Conservation (phyloP, 2,888 invertebrate species). For the Callimorpha dominula region DNA sequence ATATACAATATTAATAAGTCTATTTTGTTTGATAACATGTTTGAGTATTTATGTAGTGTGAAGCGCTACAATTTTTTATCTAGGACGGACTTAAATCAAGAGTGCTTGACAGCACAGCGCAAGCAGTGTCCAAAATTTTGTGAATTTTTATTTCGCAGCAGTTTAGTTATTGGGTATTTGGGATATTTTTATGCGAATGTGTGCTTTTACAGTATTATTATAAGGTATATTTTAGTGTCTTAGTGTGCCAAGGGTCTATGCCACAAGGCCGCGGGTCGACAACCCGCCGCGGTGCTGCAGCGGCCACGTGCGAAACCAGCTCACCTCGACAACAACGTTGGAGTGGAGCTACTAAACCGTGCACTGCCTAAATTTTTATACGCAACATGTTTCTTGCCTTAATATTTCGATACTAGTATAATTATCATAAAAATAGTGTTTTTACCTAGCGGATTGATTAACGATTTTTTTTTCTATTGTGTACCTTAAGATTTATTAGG, state of each 20-base stretch:
- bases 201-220: conserved; percentile 36
- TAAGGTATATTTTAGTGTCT: conserved; percentile 57
- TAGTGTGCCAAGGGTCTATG: conserved; percentile 64
- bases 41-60: neutral
- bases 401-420: neutral
- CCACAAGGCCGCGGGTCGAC: conserved; percentile 81
- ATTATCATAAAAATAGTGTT: neutral
- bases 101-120: conserved; percentile 8
- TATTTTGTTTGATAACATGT: conserved; percentile 8
- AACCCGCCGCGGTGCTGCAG: conserved; percentile 72
- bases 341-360: conserved; percentile 33
- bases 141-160: conserved; percentile 50
- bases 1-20: neutral
- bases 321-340: conserved; percentile 68
- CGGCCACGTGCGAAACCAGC: conserved; percentile 79
- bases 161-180: conserved; percentile 39
- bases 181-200: conserved; percentile 38
- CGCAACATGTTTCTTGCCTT: neutral
- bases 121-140: conserved; percentile 38
- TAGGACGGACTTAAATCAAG: conserved; percentile 29
- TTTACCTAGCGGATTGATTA: neutral
- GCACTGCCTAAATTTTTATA: conserved; percentile 36
- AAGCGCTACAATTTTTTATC: conserved; percentile 2
- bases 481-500: no score
- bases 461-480: no score